Evolutionary conservation across 2,113 vertebrate species (phyloP), one percentile per base, ranked within the genome.

Genomic region (Tapirus terrestris): DNA sequence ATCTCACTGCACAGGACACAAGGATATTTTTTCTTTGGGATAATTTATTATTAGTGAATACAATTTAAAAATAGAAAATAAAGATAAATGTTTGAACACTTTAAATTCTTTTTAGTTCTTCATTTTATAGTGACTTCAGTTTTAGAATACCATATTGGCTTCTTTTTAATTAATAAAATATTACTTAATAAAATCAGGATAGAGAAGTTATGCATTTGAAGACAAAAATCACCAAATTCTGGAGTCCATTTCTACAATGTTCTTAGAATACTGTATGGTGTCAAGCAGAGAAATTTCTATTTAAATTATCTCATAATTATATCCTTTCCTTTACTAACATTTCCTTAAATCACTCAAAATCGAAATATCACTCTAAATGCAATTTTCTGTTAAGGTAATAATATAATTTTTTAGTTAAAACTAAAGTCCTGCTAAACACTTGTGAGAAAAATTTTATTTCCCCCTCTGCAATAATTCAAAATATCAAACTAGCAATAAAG

Each of bases 141-240:
- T 89, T 97, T 83, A 58, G 23, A 87, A 70, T 48, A 36, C n/a
- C 36, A 89, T 18, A 29, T 8, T 90, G 18, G 17, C 9, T 77
- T 96, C n/a, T 90, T 90, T 91, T 68, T 56, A 97, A 86, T 77
- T 67, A 94, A 77, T 51, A 88, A 92, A 75, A 92, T 67, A 83
- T n/a, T 80, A 53, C 23, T 91, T 76, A 73, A 85, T 67, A 91
- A 96, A 96, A 61, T 68, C 33, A 84, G 20, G 4, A 2, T 82
- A 5, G 18, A 72, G 70, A 89, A 92, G 29, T 48, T 67, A 88
- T 1, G 27, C 7, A 92, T 11, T 27, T 84, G 31, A 77, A 80
- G 31, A 60, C 25, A 77, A 95, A 93, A 87, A 61, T 45, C 29
- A 60, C 39, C 21, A 81, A 33, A 8, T 83, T 79, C 12, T 86